phyloP scores from a whole-genome alignment of 2,113 vertebrate genomes.

The Monopterus albus region DNA sequence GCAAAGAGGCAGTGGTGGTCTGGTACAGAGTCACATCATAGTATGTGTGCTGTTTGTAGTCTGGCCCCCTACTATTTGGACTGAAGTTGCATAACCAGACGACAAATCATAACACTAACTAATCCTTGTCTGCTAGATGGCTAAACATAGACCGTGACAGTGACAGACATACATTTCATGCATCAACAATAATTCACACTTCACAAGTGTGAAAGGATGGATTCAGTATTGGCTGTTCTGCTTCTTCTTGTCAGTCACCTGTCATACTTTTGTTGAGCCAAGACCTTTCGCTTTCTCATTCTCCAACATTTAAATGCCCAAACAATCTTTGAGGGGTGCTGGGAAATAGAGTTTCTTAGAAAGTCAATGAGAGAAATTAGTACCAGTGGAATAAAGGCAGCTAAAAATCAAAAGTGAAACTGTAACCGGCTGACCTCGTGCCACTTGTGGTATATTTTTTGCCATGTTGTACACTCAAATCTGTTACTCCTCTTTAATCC shows the following conservation, averaged over 20 bases:
- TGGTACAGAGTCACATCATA: slow-evolving; percentile 42
- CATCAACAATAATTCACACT: slow-evolving; percentile 3
- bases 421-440: too few species aligned
- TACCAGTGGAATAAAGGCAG: not conserved
- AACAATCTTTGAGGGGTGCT: too few species aligned
- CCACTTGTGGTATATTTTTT: not conserved
- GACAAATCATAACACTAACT: slow-evolving; percentile 59
- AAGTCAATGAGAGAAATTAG: not conserved
- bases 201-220: slow-evolving; percentile 5
- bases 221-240: not conserved
- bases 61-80: slow-evolving; percentile 46
- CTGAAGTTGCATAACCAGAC: slow-evolving; percentile 61
- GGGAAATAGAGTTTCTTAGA: not conserved
- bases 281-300: not conserved
- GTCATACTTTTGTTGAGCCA: not conserved
- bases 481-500: slow-evolving; percentile 21
- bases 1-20: slow-evolving; percentile 9
- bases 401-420: slow-evolving; percentile 23
- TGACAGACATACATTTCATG: slow-evolving; percentile 4
- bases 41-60: slow-evolving; percentile 50
- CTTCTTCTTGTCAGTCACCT: not conserved
- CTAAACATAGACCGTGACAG: slow-evolving; percentile 50
- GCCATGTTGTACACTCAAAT: slow-evolving; percentile 23
- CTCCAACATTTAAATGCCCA: not conserved
- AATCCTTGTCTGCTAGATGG: slow-evolving; percentile 31